Conservation (phyloP, 2,888 invertebrate species). For the Apamea epomidion region DNA sequence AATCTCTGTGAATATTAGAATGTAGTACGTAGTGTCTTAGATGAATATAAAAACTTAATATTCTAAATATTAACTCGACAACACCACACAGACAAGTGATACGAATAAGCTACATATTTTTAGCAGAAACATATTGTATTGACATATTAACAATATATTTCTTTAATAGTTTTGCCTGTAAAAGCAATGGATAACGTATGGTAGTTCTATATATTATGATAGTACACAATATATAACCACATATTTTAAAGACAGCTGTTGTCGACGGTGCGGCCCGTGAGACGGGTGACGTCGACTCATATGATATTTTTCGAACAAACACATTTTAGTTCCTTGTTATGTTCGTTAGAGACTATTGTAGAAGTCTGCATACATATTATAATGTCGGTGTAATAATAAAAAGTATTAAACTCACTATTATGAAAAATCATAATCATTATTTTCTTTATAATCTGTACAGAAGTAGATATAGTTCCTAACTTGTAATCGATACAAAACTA, state of each 20-base stretch:
- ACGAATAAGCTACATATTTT: conserved; percentile 86
- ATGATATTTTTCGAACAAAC: conserved; percentile 67
- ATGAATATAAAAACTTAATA: conserved; percentile 84
- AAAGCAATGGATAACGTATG: conserved; percentile 81
- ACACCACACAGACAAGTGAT: conserved; percentile 90
- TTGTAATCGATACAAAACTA: conserved; percentile 88
- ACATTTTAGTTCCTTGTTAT: conserved; percentile 63
- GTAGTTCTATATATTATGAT: conserved; percentile 68
- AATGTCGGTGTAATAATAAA: conserved; percentile 69
- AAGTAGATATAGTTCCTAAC: conserved; percentile 88
- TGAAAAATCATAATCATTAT: conserved; percentile 79
- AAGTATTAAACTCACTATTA: conserved; percentile 76
- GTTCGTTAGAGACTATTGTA: conserved; percentile 54
- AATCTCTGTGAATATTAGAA: conserved; percentile 89
- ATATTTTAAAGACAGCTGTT: conserved; percentile 76
- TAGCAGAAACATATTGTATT: conserved; percentile 78
- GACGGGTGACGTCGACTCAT: conserved; percentile 75
- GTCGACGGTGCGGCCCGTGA: conserved; percentile 76
- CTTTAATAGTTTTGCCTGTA: conserved; percentile 84
- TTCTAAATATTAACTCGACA: conserved; percentile 89
- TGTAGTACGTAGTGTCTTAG: conserved; percentile 89
- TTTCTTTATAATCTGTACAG: conserved; percentile 87
- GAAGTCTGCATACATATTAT: conserved; percentile 62
- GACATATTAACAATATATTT: conserved; percentile 81
- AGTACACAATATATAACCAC: conserved; percentile 75